phyloP scores from a whole-genome alignment of 1,140 invertebrate genomes.

The Lepidurus apus region DNA sequence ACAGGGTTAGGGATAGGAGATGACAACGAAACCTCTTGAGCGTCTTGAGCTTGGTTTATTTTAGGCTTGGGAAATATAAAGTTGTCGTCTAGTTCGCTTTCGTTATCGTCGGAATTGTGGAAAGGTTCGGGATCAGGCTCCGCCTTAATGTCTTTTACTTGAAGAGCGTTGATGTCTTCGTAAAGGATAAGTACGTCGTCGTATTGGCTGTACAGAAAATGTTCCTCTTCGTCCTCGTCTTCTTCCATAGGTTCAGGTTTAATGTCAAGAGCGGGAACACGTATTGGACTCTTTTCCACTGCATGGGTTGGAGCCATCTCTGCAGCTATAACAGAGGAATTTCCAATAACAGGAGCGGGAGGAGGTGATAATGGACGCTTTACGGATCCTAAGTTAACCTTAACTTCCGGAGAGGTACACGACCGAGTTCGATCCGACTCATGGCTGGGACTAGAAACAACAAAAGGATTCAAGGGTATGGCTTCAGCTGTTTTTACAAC shows the following conservation, averaged over 20 bases:
- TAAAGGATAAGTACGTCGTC: constrained; percentile 1
- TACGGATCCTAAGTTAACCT: no score
- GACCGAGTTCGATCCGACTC: neutral
- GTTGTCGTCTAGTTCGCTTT: neutral
- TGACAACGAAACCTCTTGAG: neutral
- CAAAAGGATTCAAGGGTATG: neutral
- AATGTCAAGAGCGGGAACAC: neutral
- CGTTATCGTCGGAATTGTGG: neutral
- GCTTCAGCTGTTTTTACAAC: neutral
- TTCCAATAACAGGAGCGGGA: neutral
- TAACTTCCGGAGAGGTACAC: neutral
- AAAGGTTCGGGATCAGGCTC: neutral
- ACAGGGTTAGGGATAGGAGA: neutral
- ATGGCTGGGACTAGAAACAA: neutral
- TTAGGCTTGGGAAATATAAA: neutral
- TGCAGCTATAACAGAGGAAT: neutral
- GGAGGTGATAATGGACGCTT: no score
- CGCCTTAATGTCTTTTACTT: neutral
- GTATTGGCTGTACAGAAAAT: neutral
- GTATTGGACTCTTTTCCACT: neutral
- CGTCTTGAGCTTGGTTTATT: neutral
- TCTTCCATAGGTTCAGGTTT: neutral
- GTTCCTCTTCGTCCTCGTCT: neutral
- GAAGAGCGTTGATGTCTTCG: neutral
- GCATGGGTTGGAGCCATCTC: neutral